Evolutionary conservation across 2,888 invertebrate species (phyloP), one percentile per base, ranked within the genome.

Genomic region (Cheilosia scutellata): DNA sequence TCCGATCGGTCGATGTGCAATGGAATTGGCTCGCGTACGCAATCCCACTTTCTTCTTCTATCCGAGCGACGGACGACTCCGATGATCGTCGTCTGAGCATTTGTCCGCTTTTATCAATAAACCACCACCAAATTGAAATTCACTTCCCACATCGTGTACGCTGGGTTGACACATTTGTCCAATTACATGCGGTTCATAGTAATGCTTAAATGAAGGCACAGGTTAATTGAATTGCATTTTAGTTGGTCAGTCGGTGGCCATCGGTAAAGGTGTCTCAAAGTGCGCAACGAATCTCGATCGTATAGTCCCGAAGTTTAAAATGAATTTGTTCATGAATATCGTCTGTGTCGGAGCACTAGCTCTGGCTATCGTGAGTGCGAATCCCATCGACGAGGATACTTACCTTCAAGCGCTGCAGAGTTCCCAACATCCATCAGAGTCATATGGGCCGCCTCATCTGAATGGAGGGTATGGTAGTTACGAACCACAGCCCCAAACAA

Each of bases 401-500:
- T 91, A 91, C 83, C 83, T 90, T 70, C 90, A 91, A 78, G 91
- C 91, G 5, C 71, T 91, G 20, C 89, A 91, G 77, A 90, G 87
- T 62, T 90, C 91, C 2, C 91, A 91, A 70, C 88, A 89, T 82
- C 87, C 87, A n/a, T n/a, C n/a, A 11, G 86, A 86, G 1, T 55
- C 62, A 2, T 86, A 57, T 33, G 86, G 86, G 31, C 82, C 84
- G 1, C 79, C 83, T 25, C 13, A 11, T 13, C 27, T 4, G 5
- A 49, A 11, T 11, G n/a, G 70, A 7, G 82, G 77, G 40, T 44
- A 74, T 37, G 37, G 37, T 29, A 82, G 71, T 42, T 87, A 87
- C 27, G 87, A 88, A 40, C 93, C 94, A 0, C 88, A 92, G 29
- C 89, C 89, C 92, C 93, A 93, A 25, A 88, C 91, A 2, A 82